Percentiles rank a stretch among this genome's conserved stretches.
phyloP scores from a whole-genome alignment of 2,888 invertebrate species.

The Pollenia amentaria region DNA sequence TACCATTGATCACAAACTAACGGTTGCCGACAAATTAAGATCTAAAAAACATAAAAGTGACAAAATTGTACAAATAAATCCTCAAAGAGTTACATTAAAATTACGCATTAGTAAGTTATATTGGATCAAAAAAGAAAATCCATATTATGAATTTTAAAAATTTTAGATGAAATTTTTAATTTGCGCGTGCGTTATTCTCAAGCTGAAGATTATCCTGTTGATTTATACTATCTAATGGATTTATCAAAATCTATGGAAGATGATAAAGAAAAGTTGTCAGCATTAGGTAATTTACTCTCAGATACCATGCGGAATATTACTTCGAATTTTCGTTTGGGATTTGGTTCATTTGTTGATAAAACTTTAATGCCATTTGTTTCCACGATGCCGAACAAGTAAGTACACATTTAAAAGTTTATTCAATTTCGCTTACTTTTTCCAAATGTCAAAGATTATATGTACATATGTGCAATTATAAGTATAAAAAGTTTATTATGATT shows the following conservation, averaged over 20 bases:
- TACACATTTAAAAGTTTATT: slow-evolving; percentile 74
- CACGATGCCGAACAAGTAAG: slow-evolving; percentile 95
- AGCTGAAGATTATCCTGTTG: slow-evolving; percentile 98
- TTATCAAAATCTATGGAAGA: slow-evolving; percentile 99
- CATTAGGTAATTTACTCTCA: slow-evolving; percentile 91
- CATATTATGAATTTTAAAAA: background rate
- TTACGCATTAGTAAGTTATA: slow-evolving; percentile 90
- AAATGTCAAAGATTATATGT: too few species aligned
- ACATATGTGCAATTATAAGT: too few species aligned
- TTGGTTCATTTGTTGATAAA: slow-evolving; percentile 98
- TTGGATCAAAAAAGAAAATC: background rate
- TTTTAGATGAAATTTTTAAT: slow-evolving; percentile 90
- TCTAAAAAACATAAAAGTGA: slow-evolving; percentile 78
- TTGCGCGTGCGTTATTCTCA: slow-evolving; percentile 92
- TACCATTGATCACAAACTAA: slow-evolving; percentile 85
- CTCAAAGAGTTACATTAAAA: slow-evolving; percentile 91
- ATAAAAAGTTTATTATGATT: too few species aligned
- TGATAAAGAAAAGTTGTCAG: slow-evolving; percentile 97
- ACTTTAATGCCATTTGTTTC: slow-evolving; percentile 98
- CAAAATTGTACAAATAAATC: slow-evolving; percentile 91
- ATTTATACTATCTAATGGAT: slow-evolving; percentile 99
- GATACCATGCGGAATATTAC: slow-evolving; percentile 96
- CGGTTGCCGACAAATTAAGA: slow-evolving; percentile 84
- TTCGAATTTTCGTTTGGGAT: slow-evolving; percentile 95
- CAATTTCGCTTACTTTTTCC: too few species aligned